Evolutionary conservation across 1,140 invertebrate genomes (phyloP).

Genomic region (Rhyacophila brunnea): DNA sequence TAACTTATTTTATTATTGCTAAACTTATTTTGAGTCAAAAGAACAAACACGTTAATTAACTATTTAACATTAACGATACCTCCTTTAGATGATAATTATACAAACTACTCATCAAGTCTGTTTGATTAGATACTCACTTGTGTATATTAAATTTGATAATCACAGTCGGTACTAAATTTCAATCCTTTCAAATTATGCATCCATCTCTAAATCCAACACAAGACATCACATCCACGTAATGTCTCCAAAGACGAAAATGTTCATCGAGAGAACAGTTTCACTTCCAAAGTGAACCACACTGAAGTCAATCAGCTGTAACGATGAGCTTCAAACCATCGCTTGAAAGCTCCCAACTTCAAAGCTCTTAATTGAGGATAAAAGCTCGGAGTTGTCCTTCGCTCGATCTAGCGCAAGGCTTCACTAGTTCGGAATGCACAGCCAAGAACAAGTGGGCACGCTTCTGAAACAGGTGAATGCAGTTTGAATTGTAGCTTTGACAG

Average conservation of each 20-base stretch:
- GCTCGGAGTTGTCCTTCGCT: conserved; percentile 7
- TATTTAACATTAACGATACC: too few relatives aligned
- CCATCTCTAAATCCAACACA: too few relatives aligned
- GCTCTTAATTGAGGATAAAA: conserved; percentile 32
- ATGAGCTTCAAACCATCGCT: conserved; percentile 15
- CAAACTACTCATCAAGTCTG: too few relatives aligned
- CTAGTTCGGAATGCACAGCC: too few relatives aligned
- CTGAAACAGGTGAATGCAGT: conserved; percentile 1
- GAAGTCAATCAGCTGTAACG: conserved; percentile 29
- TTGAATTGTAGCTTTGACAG: background rate
- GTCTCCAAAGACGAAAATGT: background rate
- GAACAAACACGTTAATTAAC: too few relatives aligned
- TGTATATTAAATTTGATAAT: too few relatives aligned
- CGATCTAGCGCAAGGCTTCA: background rate
- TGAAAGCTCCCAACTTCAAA: conserved; percentile 13
- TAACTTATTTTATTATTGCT: too few relatives aligned
- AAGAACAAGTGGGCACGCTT: background rate
- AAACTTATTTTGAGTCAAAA: too few relatives aligned
- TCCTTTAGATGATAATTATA: too few relatives aligned
- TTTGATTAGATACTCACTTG: too few relatives aligned
- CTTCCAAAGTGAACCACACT: conserved; percentile 12
- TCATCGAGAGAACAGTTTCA: conserved; percentile 10
- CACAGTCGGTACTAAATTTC: too few relatives aligned
- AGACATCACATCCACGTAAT: background rate
- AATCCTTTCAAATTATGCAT: too few relatives aligned